These are phyloP conservation scores for Zophobas atratus DNA, from an alignment of 1,140 invertebrate species.

Conservation along the genomic window DNA sequence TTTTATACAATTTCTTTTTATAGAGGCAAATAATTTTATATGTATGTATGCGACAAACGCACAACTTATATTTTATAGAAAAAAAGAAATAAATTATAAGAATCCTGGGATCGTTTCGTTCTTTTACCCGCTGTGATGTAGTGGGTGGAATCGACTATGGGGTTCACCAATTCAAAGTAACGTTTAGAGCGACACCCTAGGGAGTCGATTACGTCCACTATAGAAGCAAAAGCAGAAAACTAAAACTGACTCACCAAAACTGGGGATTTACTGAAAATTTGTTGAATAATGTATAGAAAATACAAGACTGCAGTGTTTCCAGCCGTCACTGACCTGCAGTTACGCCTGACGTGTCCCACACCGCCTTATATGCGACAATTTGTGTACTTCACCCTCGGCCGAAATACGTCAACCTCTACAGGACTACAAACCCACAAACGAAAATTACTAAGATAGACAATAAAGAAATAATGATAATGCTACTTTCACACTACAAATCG, in stretches of 20 bases:
- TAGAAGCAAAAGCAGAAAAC: no score
- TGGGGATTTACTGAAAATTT: background rate
- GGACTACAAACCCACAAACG: background rate
- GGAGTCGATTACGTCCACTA: no score
- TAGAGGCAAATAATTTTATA: conserved; percentile 42
- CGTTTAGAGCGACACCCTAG: no score
- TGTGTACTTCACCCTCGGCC: background rate
- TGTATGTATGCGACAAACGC: conserved; percentile 15
- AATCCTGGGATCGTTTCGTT: background rate
- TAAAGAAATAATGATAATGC: no score
- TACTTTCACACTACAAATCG: no score
- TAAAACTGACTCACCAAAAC: no score
- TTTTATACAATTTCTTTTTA: conserved; percentile 39
- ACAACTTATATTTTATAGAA: conserved; percentile 42
- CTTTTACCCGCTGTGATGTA: no score
- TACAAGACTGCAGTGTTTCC: no score
- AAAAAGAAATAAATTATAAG: conserved; percentile 13
- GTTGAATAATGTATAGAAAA: no score
- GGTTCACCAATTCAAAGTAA: no score
- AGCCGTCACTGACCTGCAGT: background rate
- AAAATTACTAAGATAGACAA: no score
- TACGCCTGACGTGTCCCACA: background rate
- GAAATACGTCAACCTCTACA: background rate
- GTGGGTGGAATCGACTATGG: no score
- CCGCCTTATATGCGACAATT: background rate